Conservation (phyloP, 2,797 vertebrate genomes). For the Margarornis squamiger region DNA sequence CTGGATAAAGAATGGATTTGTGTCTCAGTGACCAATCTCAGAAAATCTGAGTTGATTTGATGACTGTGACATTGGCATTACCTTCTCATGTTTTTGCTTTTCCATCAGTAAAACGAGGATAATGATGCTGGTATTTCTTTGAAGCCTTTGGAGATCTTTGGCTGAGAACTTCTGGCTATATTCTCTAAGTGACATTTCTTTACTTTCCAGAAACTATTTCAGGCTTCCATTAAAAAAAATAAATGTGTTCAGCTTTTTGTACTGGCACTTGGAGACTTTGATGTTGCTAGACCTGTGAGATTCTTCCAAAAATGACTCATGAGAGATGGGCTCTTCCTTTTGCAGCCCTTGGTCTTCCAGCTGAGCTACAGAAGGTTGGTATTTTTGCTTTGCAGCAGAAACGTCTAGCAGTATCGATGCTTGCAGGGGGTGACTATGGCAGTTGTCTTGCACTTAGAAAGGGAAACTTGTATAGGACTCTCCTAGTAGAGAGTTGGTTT, state of each 20-base stretch:
- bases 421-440: fast-evolving
- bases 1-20: conserved; percentile 16
- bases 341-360: neutral
- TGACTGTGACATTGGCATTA: neutral
- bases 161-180: neutral
- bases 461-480: neutral
- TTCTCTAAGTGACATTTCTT: neutral
- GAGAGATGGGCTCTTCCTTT: neutral
- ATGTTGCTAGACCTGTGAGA: neutral
- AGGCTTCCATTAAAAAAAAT: neutral
- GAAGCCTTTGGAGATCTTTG: neutral
- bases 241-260: neutral
- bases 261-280: neutral
- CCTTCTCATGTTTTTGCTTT: neutral
- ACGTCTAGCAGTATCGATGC: neutral
- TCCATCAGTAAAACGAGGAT: neutral
- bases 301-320: neutral
- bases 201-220: neutral
- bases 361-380: neutral
- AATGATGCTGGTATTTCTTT: neutral
- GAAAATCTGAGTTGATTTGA: neutral
- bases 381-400: neutral
- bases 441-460: neutral
- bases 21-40: neutral
- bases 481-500: neutral